Evolutionary conservation across 2,113 vertebrate species (phyloP).

Genomic region (Mesitornis unicolor): DNA sequence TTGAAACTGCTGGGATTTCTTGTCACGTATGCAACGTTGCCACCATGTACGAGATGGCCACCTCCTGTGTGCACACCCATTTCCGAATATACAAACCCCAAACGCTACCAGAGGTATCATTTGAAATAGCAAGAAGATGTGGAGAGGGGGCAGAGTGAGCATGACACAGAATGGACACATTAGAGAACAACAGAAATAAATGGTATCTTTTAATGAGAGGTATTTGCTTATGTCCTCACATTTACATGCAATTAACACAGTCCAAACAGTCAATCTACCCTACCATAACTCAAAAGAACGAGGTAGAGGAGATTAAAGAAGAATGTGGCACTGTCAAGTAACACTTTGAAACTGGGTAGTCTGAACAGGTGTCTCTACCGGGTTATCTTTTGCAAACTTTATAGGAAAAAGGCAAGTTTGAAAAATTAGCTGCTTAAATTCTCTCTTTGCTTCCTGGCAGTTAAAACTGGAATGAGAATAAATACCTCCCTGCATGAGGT

Average conservation of each 20-base stretch:
- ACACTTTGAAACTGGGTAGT: background rate
- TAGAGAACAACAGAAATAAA: background rate
- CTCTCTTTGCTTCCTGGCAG: slow-evolving; percentile 42
- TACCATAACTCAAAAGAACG: background rate
- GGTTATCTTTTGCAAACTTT: background rate
- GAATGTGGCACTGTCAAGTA: background rate
- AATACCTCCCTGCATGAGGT: slow-evolving; percentile 42
- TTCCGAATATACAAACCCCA: background rate
- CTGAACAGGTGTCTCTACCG: background rate
- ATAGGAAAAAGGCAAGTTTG: background rate
- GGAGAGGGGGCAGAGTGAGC: background rate
- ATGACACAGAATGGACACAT: background rate
- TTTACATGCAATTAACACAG: background rate
- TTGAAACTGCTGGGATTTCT: background rate
- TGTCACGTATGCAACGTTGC: accelerated
- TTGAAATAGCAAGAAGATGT: background rate
- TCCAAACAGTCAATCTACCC: background rate
- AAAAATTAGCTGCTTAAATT: slow-evolving; percentile 40
- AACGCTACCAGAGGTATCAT: background rate
- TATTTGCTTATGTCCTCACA: background rate
- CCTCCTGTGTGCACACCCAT: background rate
- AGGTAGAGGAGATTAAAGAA: background rate
- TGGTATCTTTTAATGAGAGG: background rate
- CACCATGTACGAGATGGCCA: background rate
- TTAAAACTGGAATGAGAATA: slow-evolving; percentile 52